phyloP scores from a whole-genome alignment of 53 echinoderm and acorn worm species.

The Crossaster papposus region DNA sequence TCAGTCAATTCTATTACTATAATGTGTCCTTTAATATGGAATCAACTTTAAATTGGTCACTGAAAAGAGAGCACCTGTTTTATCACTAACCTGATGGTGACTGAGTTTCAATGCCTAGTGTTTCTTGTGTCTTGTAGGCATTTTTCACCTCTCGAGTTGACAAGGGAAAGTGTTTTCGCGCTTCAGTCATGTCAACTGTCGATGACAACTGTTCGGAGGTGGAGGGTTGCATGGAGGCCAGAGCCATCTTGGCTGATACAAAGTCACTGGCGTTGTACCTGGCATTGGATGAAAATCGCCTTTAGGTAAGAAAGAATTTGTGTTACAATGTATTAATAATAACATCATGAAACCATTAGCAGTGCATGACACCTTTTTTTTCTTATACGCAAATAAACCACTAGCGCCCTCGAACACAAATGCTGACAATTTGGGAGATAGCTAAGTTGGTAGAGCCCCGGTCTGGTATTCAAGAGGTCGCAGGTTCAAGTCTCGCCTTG shows the following conservation, averaged over 20 bases:
- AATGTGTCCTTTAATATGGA: too few relatives aligned
- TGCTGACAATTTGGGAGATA: too few relatives aligned
- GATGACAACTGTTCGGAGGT: neutral
- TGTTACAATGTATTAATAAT: neutral
- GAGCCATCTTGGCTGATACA: slow-evolving; percentile 40
- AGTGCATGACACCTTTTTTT: too few relatives aligned
- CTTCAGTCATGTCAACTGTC: neutral
- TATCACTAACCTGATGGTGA: neutral
- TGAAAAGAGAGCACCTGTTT: neutral
- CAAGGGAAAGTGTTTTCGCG: neutral
- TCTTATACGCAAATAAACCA: too few relatives aligned
- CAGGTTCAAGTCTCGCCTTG: too few relatives aligned
- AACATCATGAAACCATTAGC: too few relatives aligned
- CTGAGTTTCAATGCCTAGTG: neutral
- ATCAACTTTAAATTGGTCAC: neutral
- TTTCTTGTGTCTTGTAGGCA: neutral
- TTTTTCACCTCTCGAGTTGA: neutral
- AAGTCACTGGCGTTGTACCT: slow-evolving; percentile 19
- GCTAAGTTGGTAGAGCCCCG: too few relatives aligned
- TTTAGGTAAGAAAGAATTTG: neutral
- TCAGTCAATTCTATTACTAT: too few relatives aligned
- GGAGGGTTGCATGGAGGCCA: neutral
- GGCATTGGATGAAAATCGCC: neutral
- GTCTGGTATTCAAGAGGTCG: too few relatives aligned
- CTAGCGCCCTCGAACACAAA: too few relatives aligned